phyloP scores from a whole-genome alignment of 2,888 invertebrate genomes.

The Villa cingulata region DNA sequence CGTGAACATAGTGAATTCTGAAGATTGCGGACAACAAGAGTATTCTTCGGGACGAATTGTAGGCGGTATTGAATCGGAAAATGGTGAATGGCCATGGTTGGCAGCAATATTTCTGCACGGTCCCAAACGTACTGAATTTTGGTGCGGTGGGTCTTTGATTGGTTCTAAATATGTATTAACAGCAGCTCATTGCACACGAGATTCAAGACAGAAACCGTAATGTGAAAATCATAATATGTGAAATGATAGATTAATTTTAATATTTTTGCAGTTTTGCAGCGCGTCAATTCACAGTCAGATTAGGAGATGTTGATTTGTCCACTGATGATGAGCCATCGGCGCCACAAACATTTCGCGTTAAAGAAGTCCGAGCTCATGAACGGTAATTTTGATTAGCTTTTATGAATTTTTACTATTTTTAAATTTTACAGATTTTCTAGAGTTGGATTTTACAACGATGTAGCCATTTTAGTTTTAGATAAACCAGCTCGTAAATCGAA shows the following conservation, averaged over 20 bases:
- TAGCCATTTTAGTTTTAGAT: slow-evolving; percentile 46
- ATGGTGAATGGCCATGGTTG: slow-evolving; percentile 94
- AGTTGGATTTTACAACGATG: slow-evolving; percentile 89
- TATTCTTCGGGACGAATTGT: slow-evolving; percentile 78
- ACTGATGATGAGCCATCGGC: slow-evolving; percentile 74
- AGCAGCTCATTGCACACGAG: slow-evolving; percentile 87
- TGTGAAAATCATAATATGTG: slow-evolving; percentile 17
- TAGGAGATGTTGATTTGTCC: slow-evolving; percentile 78
- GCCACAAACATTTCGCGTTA: slow-evolving; percentile 65
- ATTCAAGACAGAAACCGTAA: slow-evolving; percentile 79
- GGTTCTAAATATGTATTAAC: slow-evolving; percentile 65
- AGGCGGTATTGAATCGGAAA: slow-evolving; percentile 71
- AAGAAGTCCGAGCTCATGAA: slow-evolving; percentile 67
- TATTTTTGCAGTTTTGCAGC: slow-evolving; percentile 57
- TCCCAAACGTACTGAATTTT: slow-evolving; percentile 71
- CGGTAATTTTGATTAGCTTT: slow-evolving; percentile 21
- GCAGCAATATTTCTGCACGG: slow-evolving; percentile 86
- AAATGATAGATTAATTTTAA: not conserved
- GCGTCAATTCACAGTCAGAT: slow-evolving; percentile 73
- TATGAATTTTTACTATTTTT: not conserved
- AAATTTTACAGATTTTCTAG: slow-evolving; percentile 51
- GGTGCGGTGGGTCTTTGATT: slow-evolving; percentile 86
- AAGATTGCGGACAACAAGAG: slow-evolving; percentile 69
- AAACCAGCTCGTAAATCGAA: slow-evolving; percentile 65
- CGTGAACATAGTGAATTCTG: slow-evolving; percentile 28